phyloP scores from a whole-genome alignment of 2,888 invertebrate genomes.

The Rhimphoctona megacephalus region DNA sequence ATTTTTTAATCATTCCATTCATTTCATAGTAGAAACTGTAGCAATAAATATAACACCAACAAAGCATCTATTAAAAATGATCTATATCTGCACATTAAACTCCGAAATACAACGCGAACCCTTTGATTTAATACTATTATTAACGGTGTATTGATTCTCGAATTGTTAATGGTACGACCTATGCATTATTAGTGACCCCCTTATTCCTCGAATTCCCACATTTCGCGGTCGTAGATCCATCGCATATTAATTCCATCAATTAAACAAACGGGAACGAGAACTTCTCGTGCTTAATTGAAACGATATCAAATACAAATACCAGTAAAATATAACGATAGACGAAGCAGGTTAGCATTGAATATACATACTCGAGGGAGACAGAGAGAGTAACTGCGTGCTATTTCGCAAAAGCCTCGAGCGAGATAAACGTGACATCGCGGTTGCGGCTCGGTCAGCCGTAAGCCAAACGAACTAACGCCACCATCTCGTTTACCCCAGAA shows the following conservation, averaged over 20 bases:
- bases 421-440: slow-evolving; percentile 58
- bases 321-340: slow-evolving; percentile 23
- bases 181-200: slow-evolving; percentile 32
- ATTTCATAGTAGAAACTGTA: too few relatives aligned
- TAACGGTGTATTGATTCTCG: background rate
- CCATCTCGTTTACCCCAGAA: slow-evolving; percentile 48
- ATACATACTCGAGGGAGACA: slow-evolving; percentile 23
- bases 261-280: slow-evolving; percentile 43
- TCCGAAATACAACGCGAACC: background rate
- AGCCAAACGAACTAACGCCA: slow-evolving; percentile 57
- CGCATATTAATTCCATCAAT: slow-evolving; percentile 43
- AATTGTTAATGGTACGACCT: slow-evolving; percentile 13
- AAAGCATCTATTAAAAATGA: background rate
- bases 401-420: slow-evolving; percentile 37
- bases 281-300: slow-evolving; percentile 45
- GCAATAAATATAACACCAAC: too few relatives aligned
- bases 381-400: slow-evolving; percentile 30
- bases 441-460: slow-evolving; percentile 59
- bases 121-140: slow-evolving; percentile 10
- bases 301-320: slow-evolving; percentile 41
- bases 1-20: too few relatives aligned
- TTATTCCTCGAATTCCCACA: slow-evolving; percentile 22
- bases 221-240: slow-evolving; percentile 8
- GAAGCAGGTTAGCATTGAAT: slow-evolving; percentile 7
- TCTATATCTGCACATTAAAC: background rate